These are phyloP conservation scores for Lepidostoma basale DNA, from an alignment of 1,140 invertebrate genomes.

Conservation along the genomic window DNA sequence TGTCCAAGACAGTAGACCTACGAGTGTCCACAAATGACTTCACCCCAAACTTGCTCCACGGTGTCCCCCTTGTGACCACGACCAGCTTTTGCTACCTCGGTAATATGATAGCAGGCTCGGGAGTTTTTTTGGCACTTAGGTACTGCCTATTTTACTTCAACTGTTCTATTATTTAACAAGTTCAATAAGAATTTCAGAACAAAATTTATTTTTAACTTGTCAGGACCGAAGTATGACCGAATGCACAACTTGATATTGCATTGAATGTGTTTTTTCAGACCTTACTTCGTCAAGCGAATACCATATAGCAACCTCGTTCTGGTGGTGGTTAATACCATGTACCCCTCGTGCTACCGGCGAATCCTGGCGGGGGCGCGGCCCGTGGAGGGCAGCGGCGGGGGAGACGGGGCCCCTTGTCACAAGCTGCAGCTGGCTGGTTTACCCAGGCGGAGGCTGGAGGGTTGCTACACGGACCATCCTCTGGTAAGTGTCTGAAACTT, in stretches of 20 bases:
- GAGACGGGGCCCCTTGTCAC: conserved; percentile 69
- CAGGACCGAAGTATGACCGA: conserved; percentile 46
- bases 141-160: too few relatives aligned
- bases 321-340: conserved; percentile 69
- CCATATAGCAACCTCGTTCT: conserved; percentile 81
- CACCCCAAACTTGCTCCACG: too few relatives aligned
- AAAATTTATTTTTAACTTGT: conserved; percentile 38
- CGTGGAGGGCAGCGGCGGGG: conserved; percentile 51
- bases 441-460: conserved; percentile 68
- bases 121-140: too few relatives aligned
- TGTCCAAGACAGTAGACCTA: too few relatives aligned
- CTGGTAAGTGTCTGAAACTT: too few relatives aligned
- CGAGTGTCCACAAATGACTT: too few relatives aligned
- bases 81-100: too few relatives aligned
- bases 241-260: conserved; percentile 47
- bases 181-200: too few relatives aligned
- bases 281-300: conserved; percentile 73
- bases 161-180: too few relatives aligned
- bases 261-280: conserved; percentile 59
- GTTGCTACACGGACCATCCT: conserved; percentile 76
- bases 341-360: conserved; percentile 51
- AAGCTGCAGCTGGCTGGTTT: conserved; percentile 74
- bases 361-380: conserved; percentile 51
- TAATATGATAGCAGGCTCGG: too few relatives aligned
- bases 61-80: too few relatives aligned